phyloP scores from a whole-genome alignment of 2,113 vertebrate genomes.

The Chaetops frenatus region DNA sequence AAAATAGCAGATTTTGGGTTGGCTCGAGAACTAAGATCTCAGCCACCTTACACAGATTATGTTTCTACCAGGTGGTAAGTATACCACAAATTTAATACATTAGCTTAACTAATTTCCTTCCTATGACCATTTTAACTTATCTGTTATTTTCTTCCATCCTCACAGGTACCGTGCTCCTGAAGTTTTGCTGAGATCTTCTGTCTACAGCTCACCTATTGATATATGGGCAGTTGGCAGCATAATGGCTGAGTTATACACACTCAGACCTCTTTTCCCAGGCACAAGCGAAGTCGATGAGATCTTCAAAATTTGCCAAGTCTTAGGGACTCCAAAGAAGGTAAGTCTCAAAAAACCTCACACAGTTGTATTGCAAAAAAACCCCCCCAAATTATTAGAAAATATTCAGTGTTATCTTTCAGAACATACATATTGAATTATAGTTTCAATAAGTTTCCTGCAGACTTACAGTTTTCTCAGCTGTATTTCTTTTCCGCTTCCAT shows the following conservation, averaged over 20 bases:
- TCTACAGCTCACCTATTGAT: slow-evolving; percentile 94
- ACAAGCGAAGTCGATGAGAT: slow-evolving; percentile 98
- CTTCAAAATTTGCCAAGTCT: slow-evolving; percentile 98
- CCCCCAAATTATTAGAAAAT: neutral
- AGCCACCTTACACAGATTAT: slow-evolving; percentile 96
- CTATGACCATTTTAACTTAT: neutral
- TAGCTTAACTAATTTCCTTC: neutral
- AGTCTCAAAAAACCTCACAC: neutral
- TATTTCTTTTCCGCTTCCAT: neutral
- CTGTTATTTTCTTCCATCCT: neutral
- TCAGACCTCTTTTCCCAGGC: slow-evolving; percentile 96
- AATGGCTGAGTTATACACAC: slow-evolving; percentile 94
- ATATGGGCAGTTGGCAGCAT: slow-evolving; percentile 98
- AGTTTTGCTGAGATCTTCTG: slow-evolving; percentile 86
- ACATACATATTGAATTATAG: neutral
- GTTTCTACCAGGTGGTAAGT: slow-evolving; percentile 95
- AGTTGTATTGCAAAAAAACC: neutral
- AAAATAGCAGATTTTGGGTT: slow-evolving; percentile 99
- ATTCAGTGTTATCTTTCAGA: neutral
- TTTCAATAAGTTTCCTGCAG: neutral
- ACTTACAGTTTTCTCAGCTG: neutral
- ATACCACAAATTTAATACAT: neutral
- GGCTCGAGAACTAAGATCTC: slow-evolving; percentile 93
- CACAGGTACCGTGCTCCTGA: slow-evolving; percentile 96
- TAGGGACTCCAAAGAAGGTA: slow-evolving; percentile 95